Evolutionary conservation across 2,888 invertebrate genomes (phyloP).

Genomic region (Drosophila koepferae): DNA sequence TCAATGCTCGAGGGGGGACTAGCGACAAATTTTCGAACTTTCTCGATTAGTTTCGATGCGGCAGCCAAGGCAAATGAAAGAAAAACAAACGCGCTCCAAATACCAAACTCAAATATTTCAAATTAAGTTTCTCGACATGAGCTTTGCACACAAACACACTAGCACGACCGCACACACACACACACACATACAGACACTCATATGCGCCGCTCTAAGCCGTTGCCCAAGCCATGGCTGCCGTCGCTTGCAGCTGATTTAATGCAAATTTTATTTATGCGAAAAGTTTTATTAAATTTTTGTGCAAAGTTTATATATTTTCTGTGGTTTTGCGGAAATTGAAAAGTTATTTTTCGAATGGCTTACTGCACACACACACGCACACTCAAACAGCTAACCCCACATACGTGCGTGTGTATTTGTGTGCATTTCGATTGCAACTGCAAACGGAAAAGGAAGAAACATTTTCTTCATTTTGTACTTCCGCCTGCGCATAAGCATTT

Average conservation of each 20-base stretch:
- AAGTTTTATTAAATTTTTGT: slow-evolving; percentile 83
- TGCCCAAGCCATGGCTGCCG: slow-evolving; percentile 38
- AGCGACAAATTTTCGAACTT: slow-evolving; percentile 78
- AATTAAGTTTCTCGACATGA: slow-evolving; percentile 80
- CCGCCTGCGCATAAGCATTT: slow-evolving; percentile 63
- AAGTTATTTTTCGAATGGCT: slow-evolving; percentile 81
- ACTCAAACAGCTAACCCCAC: slow-evolving; percentile 14
- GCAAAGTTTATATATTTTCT: slow-evolving; percentile 82
- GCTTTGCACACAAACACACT: slow-evolving; percentile 62
- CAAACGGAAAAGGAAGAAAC: slow-evolving; percentile 76
- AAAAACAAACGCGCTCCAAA: slow-evolving; percentile 70
- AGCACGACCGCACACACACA: slow-evolving; percentile 26
- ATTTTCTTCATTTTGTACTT: slow-evolving; percentile 74
- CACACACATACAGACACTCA: slow-evolving; percentile 27
- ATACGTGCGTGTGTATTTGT: slow-evolving; percentile 20
- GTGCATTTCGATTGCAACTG: slow-evolving; percentile 62
- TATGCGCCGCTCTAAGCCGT: slow-evolving; percentile 59
- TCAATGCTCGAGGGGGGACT: slow-evolving; percentile 44
- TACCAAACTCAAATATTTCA: slow-evolving; percentile 80
- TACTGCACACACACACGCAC: slow-evolving; percentile 52
- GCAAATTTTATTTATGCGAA: slow-evolving; percentile 84
- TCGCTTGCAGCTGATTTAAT: slow-evolving; percentile 82
- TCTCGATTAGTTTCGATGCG: slow-evolving; percentile 79
- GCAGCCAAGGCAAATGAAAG: slow-evolving; percentile 58
- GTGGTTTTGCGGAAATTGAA: slow-evolving; percentile 83